Base-by-base conservation (phyloP, 2,888 invertebrate genomes). In the Cantharis lateralis region DNA sequence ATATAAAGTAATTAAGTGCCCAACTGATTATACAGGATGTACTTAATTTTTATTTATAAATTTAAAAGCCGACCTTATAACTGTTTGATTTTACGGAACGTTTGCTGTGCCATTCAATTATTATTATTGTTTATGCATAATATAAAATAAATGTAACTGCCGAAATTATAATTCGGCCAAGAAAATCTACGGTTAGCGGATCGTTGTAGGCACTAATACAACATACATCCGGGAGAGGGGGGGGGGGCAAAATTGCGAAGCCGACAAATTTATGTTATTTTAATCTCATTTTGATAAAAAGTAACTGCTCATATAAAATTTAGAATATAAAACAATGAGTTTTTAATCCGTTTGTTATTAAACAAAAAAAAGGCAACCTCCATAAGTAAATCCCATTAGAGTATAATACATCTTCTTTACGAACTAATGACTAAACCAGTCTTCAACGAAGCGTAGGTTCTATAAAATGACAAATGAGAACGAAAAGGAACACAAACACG, bases 361-460 rank as follows among this genome's bases (percentile, higher is more conserved):
- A 78, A 76, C 78, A 74, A 78, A 74, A 78, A 78, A 78, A 80
- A 76, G 76, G 74, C 75, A 77, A 76, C 74, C 75, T 78, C 78
- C 76, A 80, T 76, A 79, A 79, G 81, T 80, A 81, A 83, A 83
- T 83, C 82, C 82, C 82, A 83, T 83, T 83, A 83, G 82, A 71
- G 78, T 73, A 77, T 81, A 81, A 82, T 82, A 81, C 81, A 80
- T 80, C 80, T 80, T 76, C 78, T 78, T 79, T 77, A 77, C 77
- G 72, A 79, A 78, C 77, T 79, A 79, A 79, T 79, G 79, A 79
- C 77, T 77, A 79, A 79, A 77, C 73, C 77, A 75, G 72, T 74
- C 79, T 77, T 68, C 74, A 75, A 63, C 74, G 75, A 79, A 79
- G 74, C 76, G 74, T 79, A 74, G 76, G 72, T 75, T 79, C 74